phyloP scores from a whole-genome alignment of 2,888 invertebrate genomes.

The Drosophila histrio region DNA sequence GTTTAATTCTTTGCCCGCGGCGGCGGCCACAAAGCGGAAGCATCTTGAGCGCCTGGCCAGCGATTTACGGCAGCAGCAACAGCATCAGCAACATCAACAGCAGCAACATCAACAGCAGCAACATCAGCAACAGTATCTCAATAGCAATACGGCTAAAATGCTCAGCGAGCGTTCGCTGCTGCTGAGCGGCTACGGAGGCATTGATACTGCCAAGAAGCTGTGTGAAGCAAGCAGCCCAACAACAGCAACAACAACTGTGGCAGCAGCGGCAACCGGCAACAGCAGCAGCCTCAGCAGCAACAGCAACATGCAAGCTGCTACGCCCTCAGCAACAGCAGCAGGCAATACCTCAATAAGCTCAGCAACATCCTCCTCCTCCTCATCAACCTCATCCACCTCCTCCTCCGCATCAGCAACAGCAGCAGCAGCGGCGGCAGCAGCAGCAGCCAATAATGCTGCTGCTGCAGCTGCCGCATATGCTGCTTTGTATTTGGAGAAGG shows the following conservation, averaged over 20 bases:
- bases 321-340: slow-evolving; percentile 32
- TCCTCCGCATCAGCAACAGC: slow-evolving; percentile 34
- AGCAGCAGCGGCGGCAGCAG: slow-evolving; percentile 33
- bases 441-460: slow-evolving; percentile 46
- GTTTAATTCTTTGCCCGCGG: slow-evolving; percentile 58
- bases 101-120: slow-evolving; percentile 38
- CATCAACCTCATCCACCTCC: slow-evolving; percentile 29
- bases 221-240: slow-evolving; percentile 72
- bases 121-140: slow-evolving; percentile 35
- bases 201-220: slow-evolving; percentile 80
- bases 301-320: slow-evolving; percentile 36
- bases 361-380: slow-evolving; percentile 28
- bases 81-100: slow-evolving; percentile 50
- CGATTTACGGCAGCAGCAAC: slow-evolving; percentile 57
- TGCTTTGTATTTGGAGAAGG: slow-evolving; percentile 81
- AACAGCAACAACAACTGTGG: slow-evolving; percentile 25
- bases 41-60: slow-evolving; percentile 66
- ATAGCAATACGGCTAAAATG: slow-evolving; percentile 76
- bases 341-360: slow-evolving; percentile 36
- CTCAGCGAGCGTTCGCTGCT: slow-evolving; percentile 83
- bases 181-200: slow-evolving; percentile 81
- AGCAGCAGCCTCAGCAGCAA: slow-evolving; percentile 33
- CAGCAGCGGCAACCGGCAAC: slow-evolving; percentile 36
- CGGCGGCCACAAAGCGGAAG: slow-evolving; percentile 70
- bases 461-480: slow-evolving; percentile 73